Evolutionary conservation across 2,113 vertebrate genomes (phyloP).

Genomic region (Alaudala cheleensis): DNA sequence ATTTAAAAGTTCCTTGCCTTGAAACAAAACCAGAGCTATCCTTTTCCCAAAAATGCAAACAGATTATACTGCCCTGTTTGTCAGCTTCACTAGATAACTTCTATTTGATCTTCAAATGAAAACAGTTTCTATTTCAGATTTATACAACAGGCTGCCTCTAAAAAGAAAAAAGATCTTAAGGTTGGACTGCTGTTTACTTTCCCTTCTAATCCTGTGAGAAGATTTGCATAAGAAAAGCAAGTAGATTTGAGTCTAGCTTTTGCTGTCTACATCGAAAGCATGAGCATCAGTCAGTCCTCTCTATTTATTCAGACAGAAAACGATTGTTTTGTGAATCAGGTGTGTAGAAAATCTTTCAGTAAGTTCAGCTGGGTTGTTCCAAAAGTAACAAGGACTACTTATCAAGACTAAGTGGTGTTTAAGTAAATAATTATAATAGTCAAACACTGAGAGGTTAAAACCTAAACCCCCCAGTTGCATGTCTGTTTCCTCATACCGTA

Average conservation of each 20-base stretch:
- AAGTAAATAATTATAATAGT: neutral
- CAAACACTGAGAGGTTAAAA: neutral
- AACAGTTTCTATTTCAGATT: conserved; percentile 69
- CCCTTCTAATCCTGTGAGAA: conserved; percentile 36
- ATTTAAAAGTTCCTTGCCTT: conserved; percentile 52
- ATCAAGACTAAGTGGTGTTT: neutral
- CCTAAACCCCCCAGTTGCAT: neutral
- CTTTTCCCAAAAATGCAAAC: conserved; percentile 47
- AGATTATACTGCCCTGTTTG: conserved; percentile 40
- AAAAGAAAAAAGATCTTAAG: conserved; percentile 49
- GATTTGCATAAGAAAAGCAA: conserved; percentile 65
- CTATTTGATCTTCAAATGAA: conserved; percentile 62
- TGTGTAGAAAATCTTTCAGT: conserved; percentile 45
- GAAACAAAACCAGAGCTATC: conserved; percentile 63
- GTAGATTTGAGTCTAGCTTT: conserved; percentile 21
- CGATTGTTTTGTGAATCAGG: neutral
- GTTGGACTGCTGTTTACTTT: conserved; percentile 51
- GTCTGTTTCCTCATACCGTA: neutral
- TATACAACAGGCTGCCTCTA: conserved; percentile 51
- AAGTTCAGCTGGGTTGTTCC: conserved; percentile 13
- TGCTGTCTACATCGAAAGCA: conserved; percentile 23
- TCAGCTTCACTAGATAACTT: conserved; percentile 54
- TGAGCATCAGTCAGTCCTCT: conserved; percentile 1
- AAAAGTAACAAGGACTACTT: neutral
- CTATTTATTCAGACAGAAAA: conserved; percentile 57